phyloP scores from a whole-genome alignment of 2,888 invertebrate genomes.

The Pachycephus smyrnensis region DNA sequence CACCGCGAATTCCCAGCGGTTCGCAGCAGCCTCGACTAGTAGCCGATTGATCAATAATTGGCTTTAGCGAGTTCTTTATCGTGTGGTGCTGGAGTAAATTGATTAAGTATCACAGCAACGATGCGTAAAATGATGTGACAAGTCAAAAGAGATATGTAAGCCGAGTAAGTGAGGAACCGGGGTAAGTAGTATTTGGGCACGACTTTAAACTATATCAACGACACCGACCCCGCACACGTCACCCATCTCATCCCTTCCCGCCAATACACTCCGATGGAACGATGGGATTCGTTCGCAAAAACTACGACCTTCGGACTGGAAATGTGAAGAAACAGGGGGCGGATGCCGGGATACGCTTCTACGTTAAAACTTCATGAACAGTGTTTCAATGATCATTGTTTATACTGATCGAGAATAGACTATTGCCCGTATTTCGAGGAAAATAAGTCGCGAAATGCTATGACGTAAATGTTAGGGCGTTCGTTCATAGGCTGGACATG shows the following conservation, averaged over 20 bases:
- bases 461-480: neutral
- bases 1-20: no score
- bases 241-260: no score
- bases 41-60: no score
- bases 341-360: neutral
- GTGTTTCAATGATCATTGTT: neutral
- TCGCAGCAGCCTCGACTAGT: neutral
- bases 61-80: no score
- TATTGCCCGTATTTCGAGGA: neutral
- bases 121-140: slow-evolving; percentile 16
- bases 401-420: neutral
- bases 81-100: slow-evolving; percentile 39
- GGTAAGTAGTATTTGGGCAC: no score
- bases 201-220: no score
- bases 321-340: no score
- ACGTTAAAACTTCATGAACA: neutral
- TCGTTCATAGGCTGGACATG: neutral
- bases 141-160: slow-evolving; percentile 12
- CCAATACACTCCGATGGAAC: neutral
- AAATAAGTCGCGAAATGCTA: neutral
- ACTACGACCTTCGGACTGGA: no score
- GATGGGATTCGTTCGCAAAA: neutral
- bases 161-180: no score
- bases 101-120: slow-evolving; percentile 25
- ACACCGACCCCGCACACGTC: no score